Percentiles rank a stretch among this genome's conserved stretches.
phyloP scores from a whole-genome alignment of 2,113 vertebrate genomes.

The Silurus meridionalis region DNA sequence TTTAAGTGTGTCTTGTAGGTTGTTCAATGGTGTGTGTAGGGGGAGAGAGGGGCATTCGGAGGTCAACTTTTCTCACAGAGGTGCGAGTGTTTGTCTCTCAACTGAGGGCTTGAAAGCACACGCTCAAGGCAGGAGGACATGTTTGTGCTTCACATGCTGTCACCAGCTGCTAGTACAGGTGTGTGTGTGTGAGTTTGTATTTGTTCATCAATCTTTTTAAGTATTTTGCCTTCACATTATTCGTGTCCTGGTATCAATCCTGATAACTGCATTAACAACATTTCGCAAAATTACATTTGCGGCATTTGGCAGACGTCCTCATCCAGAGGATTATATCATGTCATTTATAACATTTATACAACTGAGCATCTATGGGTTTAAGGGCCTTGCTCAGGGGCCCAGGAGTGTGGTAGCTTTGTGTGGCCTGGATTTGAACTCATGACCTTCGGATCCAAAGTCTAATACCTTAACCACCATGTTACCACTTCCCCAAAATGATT shows the following conservation, averaged over 20 bases:
- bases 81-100: background rate
- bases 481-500: no score
- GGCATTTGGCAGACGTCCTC: no score
- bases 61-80: conserved; percentile 12
- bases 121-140: background rate
- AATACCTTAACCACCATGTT: no score
- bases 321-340: no score
- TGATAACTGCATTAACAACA: background rate
- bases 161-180: conserved; percentile 31
- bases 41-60: background rate
- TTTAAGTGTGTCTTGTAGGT: background rate
- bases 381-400: no score
- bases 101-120: background rate
- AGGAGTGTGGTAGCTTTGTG: no score
- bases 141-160: conserved; percentile 21
- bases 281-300: background rate
- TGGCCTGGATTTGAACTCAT: no score
- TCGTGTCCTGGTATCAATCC: background rate
- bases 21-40: background rate
- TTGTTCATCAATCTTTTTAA: background rate
- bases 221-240: background rate
- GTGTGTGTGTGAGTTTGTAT: conserved; percentile 5
- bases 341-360: no score
- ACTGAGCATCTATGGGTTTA: no score
- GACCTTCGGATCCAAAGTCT: no score